A percentile compares a stretch with the other conserved stretches of the same genome.
phyloP scores from a whole-genome alignment of 2,113 vertebrate species.

The Gymnobelideus leadbeateri region DNA sequence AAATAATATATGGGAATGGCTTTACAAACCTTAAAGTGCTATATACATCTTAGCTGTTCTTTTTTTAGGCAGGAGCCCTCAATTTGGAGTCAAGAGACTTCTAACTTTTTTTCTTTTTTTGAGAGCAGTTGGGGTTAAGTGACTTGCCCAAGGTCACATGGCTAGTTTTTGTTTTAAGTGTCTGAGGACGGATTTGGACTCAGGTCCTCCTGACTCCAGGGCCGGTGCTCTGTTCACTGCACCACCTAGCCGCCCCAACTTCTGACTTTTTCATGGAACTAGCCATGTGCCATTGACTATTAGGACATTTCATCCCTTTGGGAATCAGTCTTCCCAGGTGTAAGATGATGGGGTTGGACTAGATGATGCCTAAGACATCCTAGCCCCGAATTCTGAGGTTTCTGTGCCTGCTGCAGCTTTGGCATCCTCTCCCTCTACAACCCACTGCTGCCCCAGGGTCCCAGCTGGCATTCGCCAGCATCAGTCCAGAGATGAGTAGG shows the following conservation, averaged over 20 bases:
- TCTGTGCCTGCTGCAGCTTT: neutral
- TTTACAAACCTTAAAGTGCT: neutral
- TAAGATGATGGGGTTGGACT: neutral
- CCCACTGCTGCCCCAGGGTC: neutral
- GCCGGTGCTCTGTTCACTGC: no score
- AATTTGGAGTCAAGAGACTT: neutral
- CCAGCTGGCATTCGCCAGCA: neutral
- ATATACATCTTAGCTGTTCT: neutral
- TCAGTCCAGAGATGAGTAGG: neutral
- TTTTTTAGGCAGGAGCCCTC: neutral
- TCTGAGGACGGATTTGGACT: no score
- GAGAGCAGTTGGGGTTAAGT: no score
- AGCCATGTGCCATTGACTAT: neutral
- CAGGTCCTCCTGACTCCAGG: no score
- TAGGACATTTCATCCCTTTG: neutral
- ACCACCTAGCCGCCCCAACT: no score
- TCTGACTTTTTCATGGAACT: neutral
- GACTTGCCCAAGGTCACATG: no score
- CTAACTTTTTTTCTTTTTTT: no score
- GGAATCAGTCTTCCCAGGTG: neutral
- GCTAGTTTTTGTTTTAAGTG: no score
- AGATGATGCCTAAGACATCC: neutral
- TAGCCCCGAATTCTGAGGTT: neutral
- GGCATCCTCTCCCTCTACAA: neutral
- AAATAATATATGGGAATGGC: neutral